Evolutionary conservation across 2,113 vertebrate species (phyloP), one percentile per base, ranked within the genome.

Genomic region (Psilopsiagon aurifrons): DNA sequence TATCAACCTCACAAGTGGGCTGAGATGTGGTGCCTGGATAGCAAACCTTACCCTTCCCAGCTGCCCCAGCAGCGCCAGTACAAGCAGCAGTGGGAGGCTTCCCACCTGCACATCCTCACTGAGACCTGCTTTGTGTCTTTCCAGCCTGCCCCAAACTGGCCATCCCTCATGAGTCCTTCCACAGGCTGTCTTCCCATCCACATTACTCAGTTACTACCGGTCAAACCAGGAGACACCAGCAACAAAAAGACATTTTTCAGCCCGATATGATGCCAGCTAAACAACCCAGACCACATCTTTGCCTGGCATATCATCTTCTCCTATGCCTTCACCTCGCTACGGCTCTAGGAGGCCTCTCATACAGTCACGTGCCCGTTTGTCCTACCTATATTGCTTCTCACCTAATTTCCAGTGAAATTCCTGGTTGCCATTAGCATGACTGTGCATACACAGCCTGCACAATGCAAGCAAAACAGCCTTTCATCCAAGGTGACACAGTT

Each of bases 201-300:
- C 7, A 24, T 69, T 31, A 74, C 28, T 37, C 49, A 12, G 20
- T 9, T 68, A 43, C 44, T 47, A 70, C 22, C 11, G 19, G 37
- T 76, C 22, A 88, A 68, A 14, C 28, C 54, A 75, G 60, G 22
- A 81, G 20, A 44, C 0, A 69, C 18, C 39, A 83, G 64, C 44
- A 80, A 83, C 23, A 77, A 91, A 88, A 4, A 10, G 27, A 62
- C 4, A n/a, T 14, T 49, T 69, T 81, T 51, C 41, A 31, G 12
- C 28, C 43, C 27, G 19, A 49, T 0, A 0, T n/a, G 54, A 43
- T 12, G 24, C 46, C 1, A 0, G 17, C 60, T 15, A 17, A 54
- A 77, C 39, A 91, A 82, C 13, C 28, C 60, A 49, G 46, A 46
- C 31, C 46, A 28, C n/a, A 17, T 23, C 17, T 57, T 73, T 62